phyloP scores from a whole-genome alignment of 1,140 invertebrate genomes.

The Ephestia elutella region DNA sequence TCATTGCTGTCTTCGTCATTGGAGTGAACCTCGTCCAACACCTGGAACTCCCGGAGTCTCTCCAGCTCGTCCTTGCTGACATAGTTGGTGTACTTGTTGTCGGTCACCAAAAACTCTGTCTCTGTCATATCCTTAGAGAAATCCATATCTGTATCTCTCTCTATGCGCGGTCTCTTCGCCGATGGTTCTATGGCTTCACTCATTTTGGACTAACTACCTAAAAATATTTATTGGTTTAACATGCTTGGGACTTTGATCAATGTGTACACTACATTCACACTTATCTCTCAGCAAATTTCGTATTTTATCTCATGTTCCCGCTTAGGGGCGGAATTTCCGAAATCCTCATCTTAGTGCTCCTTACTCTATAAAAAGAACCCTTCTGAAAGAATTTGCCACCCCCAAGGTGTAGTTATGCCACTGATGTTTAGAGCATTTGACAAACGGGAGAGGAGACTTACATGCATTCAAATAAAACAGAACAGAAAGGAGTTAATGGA shows the following conservation, averaged over 20 bases:
- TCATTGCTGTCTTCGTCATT: slow-evolving; percentile 76
- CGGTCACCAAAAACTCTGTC: slow-evolving; percentile 11
- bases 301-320: too few relatives aligned
- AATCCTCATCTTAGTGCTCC: too few relatives aligned
- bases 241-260: slow-evolving; percentile 1
- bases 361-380: too few relatives aligned
- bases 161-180: neutral
- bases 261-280: too few relatives aligned
- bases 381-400: too few relatives aligned
- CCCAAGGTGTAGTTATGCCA: too few relatives aligned
- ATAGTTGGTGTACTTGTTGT: slow-evolving; percentile 42
- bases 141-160: slow-evolving; percentile 19
- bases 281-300: too few relatives aligned
- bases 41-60: slow-evolving; percentile 78
- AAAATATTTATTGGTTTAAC: slow-evolving; percentile 24
- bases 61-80: slow-evolving; percentile 51
- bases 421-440: too few relatives aligned
- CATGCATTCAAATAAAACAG: too few relatives aligned
- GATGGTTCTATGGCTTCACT: slow-evolving; percentile 20
- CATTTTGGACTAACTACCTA: slow-evolving; percentile 39
- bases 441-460: too few relatives aligned
- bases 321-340: too few relatives aligned
- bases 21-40: slow-evolving; percentile 83
- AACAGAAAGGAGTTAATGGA: too few relatives aligned
- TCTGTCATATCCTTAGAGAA: slow-evolving; percentile 23